Base-by-base conservation (phyloP, 1,140 invertebrate genomes). In the Sinonovacula constricta region DNA sequence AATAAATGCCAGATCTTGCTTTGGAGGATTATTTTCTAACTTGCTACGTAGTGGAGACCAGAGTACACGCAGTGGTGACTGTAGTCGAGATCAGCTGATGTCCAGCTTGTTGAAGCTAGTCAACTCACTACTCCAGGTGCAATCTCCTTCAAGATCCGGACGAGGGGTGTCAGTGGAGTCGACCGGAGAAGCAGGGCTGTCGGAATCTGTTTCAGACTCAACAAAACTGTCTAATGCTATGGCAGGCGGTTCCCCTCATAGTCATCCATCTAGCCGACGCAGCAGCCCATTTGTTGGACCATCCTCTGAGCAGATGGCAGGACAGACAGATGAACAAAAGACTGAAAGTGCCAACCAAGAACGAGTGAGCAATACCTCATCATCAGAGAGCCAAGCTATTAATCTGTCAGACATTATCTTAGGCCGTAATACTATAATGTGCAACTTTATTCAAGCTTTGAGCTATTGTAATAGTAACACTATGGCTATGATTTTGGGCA, bases 71-170 rank as follows among this genome's bases (percentile, higher is more conserved):
- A 72, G 77, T 15, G 85, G 88, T 24, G 88, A 89, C 12, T 93
- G 93, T 34, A 94, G 93, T 1, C 93, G 94, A 90, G 94, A 95
- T 83, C 91, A 93, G 45, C 89, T 95, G 15, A 92, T 95, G 36
- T 94, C 95, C 78, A 93, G 93, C 83, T 91, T 95, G 24, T 91
- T 95, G 5, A 94, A 94, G 90, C 91, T 95, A 33, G 93, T 94
- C 2, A 93, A 93, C 66, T 94, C 93, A 84, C 92, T 96, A 82
- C 93, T 95, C 7, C 93, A 95, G 82, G 94, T 94, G 39, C 94
- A 94, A 28, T 78, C 62, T 24, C 54, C 77, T 26, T 18, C 53
- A 24, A 59, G 82, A 33, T 77, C 54, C 49, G 70, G 51, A 24
- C 39, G 72, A 10, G 60, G 70, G 22, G 31, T 71, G 18, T 75